These are phyloP conservation scores for Bursaphelenchus mucronatus DNA, from an alignment of 1,140 invertebrate species.

Conservation along the genomic window DNA sequence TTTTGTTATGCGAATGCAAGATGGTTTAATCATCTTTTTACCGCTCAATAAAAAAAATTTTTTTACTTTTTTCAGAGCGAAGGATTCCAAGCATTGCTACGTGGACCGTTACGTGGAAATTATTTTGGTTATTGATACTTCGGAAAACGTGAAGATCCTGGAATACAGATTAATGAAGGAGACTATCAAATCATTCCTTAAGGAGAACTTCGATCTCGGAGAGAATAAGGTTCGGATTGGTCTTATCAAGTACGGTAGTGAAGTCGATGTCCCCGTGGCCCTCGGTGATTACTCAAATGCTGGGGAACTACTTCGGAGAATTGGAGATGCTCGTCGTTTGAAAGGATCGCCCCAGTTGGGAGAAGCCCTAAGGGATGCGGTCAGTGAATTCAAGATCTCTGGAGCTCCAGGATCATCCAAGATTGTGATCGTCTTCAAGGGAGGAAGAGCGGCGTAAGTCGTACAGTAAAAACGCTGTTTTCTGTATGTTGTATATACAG, in stretches of 20 bases:
- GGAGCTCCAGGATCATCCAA: conserved; percentile 31
- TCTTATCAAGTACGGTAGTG: conserved; percentile 51
- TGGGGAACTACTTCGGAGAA: conserved; percentile 45
- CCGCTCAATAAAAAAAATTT: too few species aligned
- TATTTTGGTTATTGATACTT: conserved; percentile 54
- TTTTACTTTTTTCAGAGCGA: conserved; percentile 31
- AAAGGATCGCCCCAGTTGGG: conserved; percentile 54
- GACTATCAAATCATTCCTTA: conserved; percentile 52
- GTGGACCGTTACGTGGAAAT: conserved; percentile 52
- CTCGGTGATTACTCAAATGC: conserved; percentile 54
- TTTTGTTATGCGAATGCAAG: too few species aligned
- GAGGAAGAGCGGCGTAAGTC: conserved; percentile 46
- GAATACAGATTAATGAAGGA: conserved; percentile 60
- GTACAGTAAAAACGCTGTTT: too few species aligned
- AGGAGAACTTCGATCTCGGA: conserved; percentile 52
- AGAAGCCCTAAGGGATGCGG: conserved; percentile 51
- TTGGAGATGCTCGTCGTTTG: conserved; percentile 52
- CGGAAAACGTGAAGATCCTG: conserved; percentile 56
- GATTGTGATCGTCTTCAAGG: conserved; percentile 58
- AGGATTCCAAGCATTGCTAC: conserved; percentile 42
- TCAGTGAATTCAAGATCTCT: conserved; percentile 51
- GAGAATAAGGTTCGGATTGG: conserved; percentile 53
- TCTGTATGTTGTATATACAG: conserved; percentile 1
- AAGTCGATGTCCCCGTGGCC: conserved; percentile 47
- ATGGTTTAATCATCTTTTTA: neutral